A percentile compares a stretch with the other conserved stretches of the same genome.
These are phyloP conservation scores for Psittacula echo DNA, from an alignment of 2,797 vertebrate genomes.

Conservation along the genomic window DNA sequence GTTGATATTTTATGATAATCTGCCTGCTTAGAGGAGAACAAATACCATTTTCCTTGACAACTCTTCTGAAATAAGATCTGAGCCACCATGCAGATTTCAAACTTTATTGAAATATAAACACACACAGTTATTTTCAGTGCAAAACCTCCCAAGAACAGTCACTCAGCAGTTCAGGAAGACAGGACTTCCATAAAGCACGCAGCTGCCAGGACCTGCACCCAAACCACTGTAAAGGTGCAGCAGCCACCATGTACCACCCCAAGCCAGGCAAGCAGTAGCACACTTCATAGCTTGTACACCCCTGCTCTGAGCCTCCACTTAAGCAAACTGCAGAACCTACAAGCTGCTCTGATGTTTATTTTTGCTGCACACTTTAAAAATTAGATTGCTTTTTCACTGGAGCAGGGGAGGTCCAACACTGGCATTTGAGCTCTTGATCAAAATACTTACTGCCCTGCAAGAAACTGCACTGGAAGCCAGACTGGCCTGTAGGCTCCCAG, in stretches of 20 bases:
- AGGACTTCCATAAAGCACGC: neutral
- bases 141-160: neutral
- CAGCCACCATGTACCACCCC: rapidly evolving
- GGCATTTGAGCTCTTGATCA: neutral
- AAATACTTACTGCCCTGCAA: neutral
- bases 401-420: neutral
- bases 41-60: constrained; percentile 38
- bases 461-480: neutral
- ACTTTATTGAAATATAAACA: constrained; percentile 8
- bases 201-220: neutral
- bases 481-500: neutral
- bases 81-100: neutral
- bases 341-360: neutral
- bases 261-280: neutral
- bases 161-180: neutral
- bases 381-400: neutral
- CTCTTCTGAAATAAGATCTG: constrained; percentile 44
- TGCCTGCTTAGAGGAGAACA: neutral
- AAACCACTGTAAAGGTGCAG: neutral
- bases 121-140: neutral
- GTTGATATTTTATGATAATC: constrained; percentile 13
- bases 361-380: neutral
- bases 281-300: neutral
- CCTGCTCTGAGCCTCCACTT: neutral
- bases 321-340: neutral